A percentile compares a stretch with the other conserved stretches of the same genome.
phyloP scores from a whole-genome alignment of 2,113 vertebrate genomes.

The Atrichornis clamosus region DNA sequence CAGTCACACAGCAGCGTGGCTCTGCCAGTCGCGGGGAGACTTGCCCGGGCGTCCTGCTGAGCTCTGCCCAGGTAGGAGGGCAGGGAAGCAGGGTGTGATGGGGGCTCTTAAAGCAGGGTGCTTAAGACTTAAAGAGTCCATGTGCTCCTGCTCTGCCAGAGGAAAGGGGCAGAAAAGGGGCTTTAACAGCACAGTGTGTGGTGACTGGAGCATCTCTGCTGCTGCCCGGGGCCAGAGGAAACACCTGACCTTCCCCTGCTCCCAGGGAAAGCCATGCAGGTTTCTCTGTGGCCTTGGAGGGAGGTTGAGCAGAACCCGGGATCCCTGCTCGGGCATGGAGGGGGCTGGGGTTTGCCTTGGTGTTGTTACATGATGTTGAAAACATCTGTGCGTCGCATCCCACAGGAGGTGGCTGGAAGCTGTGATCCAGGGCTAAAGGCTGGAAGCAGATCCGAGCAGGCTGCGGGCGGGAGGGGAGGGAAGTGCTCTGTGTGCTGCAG shows the following conservation, averaged over 20 bases:
- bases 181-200: background rate
- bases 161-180: background rate
- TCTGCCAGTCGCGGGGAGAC: background rate
- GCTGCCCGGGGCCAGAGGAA: fast-evolving
- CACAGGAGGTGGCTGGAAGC: background rate
- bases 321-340: background rate
- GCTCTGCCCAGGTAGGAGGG: background rate
- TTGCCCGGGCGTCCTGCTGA: background rate
- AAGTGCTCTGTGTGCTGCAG: background rate
- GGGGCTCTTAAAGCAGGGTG: background rate
- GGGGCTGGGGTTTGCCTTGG: background rate
- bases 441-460: background rate
- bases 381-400: background rate
- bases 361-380: fast-evolving
- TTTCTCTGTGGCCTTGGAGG: background rate
- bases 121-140: no score
- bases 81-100: background rate
- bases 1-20: background rate
- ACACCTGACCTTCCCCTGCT: background rate
- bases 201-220: background rate
- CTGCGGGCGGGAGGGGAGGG: background rate
- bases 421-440: background rate
- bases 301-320: background rate
- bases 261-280: background rate
- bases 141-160: background rate